These are phyloP conservation scores for Sesamia nonagrioides DNA, from an alignment of 1,140 invertebrate genomes.

Conservation along the genomic window DNA sequence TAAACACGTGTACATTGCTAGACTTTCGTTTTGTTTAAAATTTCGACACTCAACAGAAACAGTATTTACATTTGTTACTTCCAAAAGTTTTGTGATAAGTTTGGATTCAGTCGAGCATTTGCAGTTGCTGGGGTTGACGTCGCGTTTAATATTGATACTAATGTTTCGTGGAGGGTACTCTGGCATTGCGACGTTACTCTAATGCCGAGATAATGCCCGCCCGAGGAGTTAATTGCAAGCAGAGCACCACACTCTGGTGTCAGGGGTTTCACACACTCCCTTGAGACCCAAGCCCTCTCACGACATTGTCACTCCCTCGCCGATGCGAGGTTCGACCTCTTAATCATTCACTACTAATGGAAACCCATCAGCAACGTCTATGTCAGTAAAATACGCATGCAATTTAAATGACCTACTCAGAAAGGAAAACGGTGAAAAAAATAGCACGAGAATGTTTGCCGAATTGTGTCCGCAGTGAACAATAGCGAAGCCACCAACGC, in stretches of 20 bases:
- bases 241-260: conserved; percentile 73
- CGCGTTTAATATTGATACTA: conserved; percentile 49
- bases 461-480: conserved; percentile 71
- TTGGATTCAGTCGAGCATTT: not conserved
- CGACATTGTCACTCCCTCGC: conserved; percentile 54
- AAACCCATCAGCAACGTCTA: conserved; percentile 74
- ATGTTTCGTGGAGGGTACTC: conserved; percentile 56
- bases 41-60: not conserved
- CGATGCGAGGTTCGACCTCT: conserved; percentile 63
- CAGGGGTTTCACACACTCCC: conserved; percentile 65
- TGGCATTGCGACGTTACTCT: conserved; percentile 58
- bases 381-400: conserved; percentile 79
- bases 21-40: not conserved
- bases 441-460: conserved; percentile 75
- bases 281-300: conserved; percentile 59
- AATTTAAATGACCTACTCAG: conserved; percentile 81
- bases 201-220: conserved; percentile 81
- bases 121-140: not conserved
- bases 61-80: not conserved
- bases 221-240: conserved; percentile 84
- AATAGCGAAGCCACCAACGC: conserved; percentile 83
- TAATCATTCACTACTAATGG: conserved; percentile 84
- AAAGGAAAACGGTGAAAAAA: conserved; percentile 60
- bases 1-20: conserved; percentile 11
- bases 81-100: not conserved